phyloP scores from a whole-genome alignment of 2,888 invertebrate genomes.

The Apantesis nais region DNA sequence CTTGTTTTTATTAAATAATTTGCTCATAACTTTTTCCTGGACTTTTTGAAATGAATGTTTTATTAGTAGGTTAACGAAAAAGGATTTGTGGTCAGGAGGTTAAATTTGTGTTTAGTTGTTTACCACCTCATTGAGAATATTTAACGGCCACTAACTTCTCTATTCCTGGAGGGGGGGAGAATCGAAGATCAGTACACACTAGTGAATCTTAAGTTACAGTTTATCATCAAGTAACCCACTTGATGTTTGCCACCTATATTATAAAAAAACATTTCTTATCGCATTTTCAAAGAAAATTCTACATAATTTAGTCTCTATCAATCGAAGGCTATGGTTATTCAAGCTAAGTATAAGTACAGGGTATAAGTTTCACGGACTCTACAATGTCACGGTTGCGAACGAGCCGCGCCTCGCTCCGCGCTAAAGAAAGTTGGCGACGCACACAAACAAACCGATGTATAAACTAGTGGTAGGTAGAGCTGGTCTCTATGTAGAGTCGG shows the following conservation, averaged over 20 bases:
- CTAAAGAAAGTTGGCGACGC: conserved; percentile 58
- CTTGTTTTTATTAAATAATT: neutral
- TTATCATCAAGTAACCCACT: too few species aligned
- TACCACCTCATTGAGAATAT: too few species aligned
- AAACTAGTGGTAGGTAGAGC: conserved; percentile 11
- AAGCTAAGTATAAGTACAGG: conserved; percentile 13
- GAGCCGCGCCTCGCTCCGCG: conserved; percentile 48
- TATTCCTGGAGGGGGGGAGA: too few species aligned
- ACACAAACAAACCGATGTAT: conserved; percentile 29
- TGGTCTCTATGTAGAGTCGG: conserved; percentile 21
- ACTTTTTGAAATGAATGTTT: neutral
- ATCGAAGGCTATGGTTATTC: conserved; percentile 9
- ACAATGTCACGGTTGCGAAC: conserved; percentile 52
- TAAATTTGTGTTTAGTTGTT: too few species aligned
- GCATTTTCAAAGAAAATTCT: neutral
- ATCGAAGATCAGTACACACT: too few species aligned
- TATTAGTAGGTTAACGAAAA: too few species aligned
- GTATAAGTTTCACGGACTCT: conserved; percentile 46
- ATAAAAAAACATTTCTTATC: neutral
- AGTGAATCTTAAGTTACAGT: too few species aligned
- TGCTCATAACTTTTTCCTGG: neutral
- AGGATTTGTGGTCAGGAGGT: too few species aligned
- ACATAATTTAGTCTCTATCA: neutral
- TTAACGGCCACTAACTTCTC: too few species aligned
- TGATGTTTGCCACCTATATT: neutral